phyloP scores from a whole-genome alignment of 2,888 invertebrate genomes.

The Stramonita haemastoma region DNA sequence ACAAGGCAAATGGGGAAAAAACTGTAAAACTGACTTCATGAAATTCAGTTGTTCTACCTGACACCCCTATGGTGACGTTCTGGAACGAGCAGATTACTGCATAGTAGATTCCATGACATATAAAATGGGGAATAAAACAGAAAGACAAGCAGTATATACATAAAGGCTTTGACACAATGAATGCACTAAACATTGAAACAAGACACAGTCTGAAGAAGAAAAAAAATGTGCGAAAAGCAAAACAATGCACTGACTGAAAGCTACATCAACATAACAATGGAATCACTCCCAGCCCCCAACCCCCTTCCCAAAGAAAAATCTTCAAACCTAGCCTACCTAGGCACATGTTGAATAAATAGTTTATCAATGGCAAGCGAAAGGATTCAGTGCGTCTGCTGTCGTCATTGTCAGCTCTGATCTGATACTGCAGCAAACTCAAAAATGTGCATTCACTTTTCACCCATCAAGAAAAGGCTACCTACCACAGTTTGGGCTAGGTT shows the following conservation, averaged over 20 bases:
- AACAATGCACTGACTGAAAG: not conserved
- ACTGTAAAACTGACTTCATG: not conserved
- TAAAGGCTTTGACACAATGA: slow-evolving; percentile 6
- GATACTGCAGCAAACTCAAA: not conserved
- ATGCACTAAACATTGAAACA: slow-evolving; percentile 25
- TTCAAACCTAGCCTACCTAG: slow-evolving; percentile 20
- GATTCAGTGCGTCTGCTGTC: not conserved
- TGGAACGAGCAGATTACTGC: slow-evolving; percentile 20
- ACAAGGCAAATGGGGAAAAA: not conserved
- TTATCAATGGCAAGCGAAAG: slow-evolving; percentile 33
- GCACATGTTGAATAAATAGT: slow-evolving; percentile 44
- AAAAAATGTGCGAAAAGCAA: not conserved
- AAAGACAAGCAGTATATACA: slow-evolving; percentile 3
- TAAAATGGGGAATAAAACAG: slow-evolving; percentile 1
- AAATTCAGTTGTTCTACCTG: not conserved
- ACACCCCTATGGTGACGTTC: slow-evolving; percentile 4
- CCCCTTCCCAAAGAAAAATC: not conserved
- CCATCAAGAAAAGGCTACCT: not conserved
- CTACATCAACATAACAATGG: slow-evolving; percentile 11
- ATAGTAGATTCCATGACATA: slow-evolving; percentile 7
- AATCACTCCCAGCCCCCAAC: not conserved
- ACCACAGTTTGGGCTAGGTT: not conserved
- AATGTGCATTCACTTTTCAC: not conserved
- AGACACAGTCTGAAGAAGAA: not conserved
- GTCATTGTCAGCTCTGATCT: not conserved